These are phyloP conservation scores for Urophycis tenuis DNA, from an alignment of 2,797 vertebrate genomes.

Conservation along the genomic window DNA sequence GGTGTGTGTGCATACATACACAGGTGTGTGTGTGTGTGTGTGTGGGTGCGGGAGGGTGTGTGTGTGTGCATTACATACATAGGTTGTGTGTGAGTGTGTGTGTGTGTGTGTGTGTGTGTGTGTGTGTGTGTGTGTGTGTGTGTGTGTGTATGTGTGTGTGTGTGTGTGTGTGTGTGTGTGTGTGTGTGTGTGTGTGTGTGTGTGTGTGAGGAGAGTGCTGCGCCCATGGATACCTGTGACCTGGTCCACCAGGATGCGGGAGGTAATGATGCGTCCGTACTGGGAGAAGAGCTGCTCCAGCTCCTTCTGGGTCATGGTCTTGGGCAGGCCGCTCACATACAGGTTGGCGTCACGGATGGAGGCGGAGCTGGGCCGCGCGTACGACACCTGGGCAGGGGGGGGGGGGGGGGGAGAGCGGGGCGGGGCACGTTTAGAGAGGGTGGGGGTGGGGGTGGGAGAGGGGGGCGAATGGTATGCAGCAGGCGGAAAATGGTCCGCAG, in stretches of 20 bases:
- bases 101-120: conserved; percentile 5
- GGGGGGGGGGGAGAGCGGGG: not conserved
- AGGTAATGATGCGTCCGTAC: conserved; percentile 99
- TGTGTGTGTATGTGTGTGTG: not conserved
- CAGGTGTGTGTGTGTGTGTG: conserved; percentile 6
- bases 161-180: not conserved
- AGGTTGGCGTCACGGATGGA: conserved; percentile 99
- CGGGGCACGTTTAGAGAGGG: not conserved
- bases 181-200: conserved; percentile 11
- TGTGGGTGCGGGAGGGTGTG: not conserved
- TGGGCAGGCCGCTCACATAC: conserved; percentile 98
- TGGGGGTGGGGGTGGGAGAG: too few relatives aligned
- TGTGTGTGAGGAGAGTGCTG: conserved; percentile 50
- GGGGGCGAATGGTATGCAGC: not conserved
- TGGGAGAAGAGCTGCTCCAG: conserved; percentile 99
- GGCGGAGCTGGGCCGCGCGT: conserved; percentile 97
- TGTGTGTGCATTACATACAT: not conserved
- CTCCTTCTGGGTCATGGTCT: conserved; percentile 99
- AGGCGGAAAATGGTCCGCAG: not conserved
- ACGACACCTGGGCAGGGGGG: conserved; percentile 80
- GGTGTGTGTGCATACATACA: not conserved
- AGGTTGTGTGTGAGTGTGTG: not conserved
- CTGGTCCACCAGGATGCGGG: conserved; percentile 99
- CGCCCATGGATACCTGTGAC: conserved; percentile 92
- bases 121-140: not conserved